Evolutionary conservation across 2,797 vertebrate genomes (phyloP).

Genomic region (Microctenopoma steveboyesi): DNA sequence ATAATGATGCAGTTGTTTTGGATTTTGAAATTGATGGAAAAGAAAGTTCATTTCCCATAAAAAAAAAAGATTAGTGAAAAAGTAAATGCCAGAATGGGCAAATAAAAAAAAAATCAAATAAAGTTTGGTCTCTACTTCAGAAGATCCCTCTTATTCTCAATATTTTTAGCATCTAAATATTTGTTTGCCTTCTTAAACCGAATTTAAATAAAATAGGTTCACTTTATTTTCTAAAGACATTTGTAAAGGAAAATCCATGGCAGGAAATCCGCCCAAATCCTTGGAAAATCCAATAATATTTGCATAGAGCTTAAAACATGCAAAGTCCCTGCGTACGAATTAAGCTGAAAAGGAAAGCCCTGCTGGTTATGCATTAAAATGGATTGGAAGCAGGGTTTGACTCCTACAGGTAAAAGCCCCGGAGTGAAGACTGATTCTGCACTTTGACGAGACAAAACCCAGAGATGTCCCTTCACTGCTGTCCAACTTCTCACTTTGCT

Average conservation of each 20-base stretch:
- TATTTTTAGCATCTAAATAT: constrained; percentile 86
- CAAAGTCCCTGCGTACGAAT: constrained; percentile 87
- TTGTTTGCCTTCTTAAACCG: constrained; percentile 82
- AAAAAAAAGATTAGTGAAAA: constrained; percentile 50
- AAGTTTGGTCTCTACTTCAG: constrained; percentile 73
- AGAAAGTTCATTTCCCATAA: constrained; percentile 54
- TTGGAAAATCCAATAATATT: constrained; percentile 89
- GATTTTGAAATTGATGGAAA: constrained; percentile 43
- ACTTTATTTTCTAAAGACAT: constrained; percentile 88
- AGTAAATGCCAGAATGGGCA: constrained; percentile 57
- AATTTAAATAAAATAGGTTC: constrained; percentile 86
- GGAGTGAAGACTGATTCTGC: constrained; percentile 73
- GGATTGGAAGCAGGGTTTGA: constrained; percentile 82
- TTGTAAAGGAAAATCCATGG: constrained; percentile 85
- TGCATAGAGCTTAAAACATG: constrained; percentile 89
- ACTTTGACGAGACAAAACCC: constrained; percentile 75
- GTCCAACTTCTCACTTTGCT: constrained; percentile 69
- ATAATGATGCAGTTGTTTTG: constrained; percentile 35
- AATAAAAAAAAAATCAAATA: constrained; percentile 54
- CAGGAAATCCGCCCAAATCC: constrained; percentile 87
- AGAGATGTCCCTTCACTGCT: constrained; percentile 72
- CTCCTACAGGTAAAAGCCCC: constrained; percentile 85
- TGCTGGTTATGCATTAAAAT: constrained; percentile 87
- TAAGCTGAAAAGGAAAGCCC: constrained; percentile 85
- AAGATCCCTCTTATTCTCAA: constrained; percentile 75